Percentiles rank a stretch among this genome's conserved stretches.
Conservation (phyloP, 2,113 vertebrate species). For the Chlorodrepanis virens region DNA sequence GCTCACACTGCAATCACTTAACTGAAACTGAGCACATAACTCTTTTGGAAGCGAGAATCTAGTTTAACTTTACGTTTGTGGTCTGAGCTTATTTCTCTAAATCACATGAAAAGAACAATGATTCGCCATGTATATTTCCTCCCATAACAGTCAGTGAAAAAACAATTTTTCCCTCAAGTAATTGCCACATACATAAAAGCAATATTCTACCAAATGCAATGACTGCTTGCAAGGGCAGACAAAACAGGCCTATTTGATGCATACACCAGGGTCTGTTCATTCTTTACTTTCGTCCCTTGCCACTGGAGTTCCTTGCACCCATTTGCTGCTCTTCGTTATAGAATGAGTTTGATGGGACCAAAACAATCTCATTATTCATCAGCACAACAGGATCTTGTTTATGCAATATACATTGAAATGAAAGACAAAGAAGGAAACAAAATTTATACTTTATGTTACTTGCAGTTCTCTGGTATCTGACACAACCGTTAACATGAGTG, state of each 20-base stretch:
- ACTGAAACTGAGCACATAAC: neutral
- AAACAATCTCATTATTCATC: neutral
- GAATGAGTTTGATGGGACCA: neutral
- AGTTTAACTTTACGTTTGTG: neutral
- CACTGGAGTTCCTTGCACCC: neutral
- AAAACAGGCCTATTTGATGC: neutral
- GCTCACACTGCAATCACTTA: neutral
- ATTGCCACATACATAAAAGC: neutral
- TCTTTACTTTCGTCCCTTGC: neutral
- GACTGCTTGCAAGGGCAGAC: neutral
- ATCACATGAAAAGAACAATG: neutral
- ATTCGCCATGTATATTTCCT: neutral
- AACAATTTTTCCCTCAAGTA: neutral
- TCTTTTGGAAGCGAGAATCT: neutral
- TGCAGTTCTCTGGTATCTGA: neutral
- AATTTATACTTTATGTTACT: neutral
- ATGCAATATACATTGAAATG: neutral
- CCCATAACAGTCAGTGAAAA: neutral
- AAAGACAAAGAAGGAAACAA: neutral
- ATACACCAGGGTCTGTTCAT: neutral
- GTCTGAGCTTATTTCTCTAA: slow-evolving; percentile 10
- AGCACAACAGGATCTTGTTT: neutral
- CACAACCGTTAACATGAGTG: accelerated
- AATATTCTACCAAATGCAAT: neutral
- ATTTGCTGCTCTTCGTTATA: neutral